Base-by-base conservation (phyloP, 2,113 vertebrate genomes). In the Oryzias celebensis region DNA sequence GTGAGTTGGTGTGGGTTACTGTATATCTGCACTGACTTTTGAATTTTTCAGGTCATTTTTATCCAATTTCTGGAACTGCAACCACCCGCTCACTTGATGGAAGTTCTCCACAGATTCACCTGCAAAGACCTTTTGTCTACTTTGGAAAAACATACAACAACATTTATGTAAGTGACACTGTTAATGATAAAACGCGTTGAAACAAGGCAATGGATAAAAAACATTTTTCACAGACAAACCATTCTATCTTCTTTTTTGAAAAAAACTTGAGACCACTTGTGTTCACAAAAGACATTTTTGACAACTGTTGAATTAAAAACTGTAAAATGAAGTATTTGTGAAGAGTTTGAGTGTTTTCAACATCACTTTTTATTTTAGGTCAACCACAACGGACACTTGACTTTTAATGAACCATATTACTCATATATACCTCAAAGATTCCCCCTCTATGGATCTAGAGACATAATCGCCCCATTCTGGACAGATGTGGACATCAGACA, bases 301-400 rank as follows among this genome's bases (percentile, higher is more conserved):
- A 36, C 8, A 36, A 36, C 31, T 36, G 31, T 36, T 36, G 8
- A 7, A 36, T 8, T 10, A 8, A 36, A 36, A 10, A 8, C 8
- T 36, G 31, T 36, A 36, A 36, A 36, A 7, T 36, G 8, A 36
- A 7, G 31, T 10, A 8, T 6, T 36, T 36, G 7, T 36, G 6
- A 10, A 10, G 7, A 36, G 31, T 36, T 36, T 36, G 31, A 36
- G 31, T 10, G 7, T 10, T 36, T 36, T 8, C 8, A 36, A 10
- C 7, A 8, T 7, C 31, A 10, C n/a, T 41, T 23, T 4, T 12
- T 7, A 57, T 63, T 69, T 0, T 44, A 92, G 91, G 85, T 92
- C 0, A 90, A 90, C 73, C 54, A 89, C 60, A 92, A 92, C 0
- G 92, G 91, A 0, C 65, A 91, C 10, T 12, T 94, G 50, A 92